Conservation (phyloP, 2,797 vertebrate genomes). For the Enteromius treurensis region DNA sequence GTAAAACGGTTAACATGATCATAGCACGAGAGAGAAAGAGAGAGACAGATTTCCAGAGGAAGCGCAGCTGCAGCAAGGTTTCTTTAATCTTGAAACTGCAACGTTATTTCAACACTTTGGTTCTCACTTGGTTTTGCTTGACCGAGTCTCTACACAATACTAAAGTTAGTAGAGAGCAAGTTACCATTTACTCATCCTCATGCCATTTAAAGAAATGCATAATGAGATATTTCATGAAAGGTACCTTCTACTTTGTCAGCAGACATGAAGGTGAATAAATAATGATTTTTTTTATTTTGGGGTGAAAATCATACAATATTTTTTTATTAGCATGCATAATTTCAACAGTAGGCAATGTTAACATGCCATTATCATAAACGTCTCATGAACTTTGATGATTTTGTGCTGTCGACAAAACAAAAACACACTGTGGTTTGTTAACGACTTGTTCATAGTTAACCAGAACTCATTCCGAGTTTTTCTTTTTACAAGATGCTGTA, state of each 20-base stretch:
- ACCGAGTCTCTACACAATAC: background rate
- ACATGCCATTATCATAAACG: background rate
- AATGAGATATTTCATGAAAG: background rate
- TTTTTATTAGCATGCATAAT: background rate
- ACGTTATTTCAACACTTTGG: background rate
- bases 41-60: constrained; percentile 22
- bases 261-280: background rate
- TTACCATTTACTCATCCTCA: background rate
- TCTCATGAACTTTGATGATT: background rate
- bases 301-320: background rate
- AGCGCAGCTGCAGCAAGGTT: constrained; percentile 18
- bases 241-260: background rate
- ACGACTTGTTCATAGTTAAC: background rate
- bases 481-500: background rate
- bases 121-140: background rate
- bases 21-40: constrained; percentile 12
- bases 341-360: background rate
- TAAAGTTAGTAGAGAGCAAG: background rate
- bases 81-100: background rate
- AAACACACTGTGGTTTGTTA: background rate
- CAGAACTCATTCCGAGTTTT: background rate
- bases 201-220: background rate
- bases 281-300: background rate
- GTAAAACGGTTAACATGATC: constrained; percentile 47
- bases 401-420: background rate